Conservation (phyloP, 2,888 invertebrate genomes). For the Drosophila limbata region DNA sequence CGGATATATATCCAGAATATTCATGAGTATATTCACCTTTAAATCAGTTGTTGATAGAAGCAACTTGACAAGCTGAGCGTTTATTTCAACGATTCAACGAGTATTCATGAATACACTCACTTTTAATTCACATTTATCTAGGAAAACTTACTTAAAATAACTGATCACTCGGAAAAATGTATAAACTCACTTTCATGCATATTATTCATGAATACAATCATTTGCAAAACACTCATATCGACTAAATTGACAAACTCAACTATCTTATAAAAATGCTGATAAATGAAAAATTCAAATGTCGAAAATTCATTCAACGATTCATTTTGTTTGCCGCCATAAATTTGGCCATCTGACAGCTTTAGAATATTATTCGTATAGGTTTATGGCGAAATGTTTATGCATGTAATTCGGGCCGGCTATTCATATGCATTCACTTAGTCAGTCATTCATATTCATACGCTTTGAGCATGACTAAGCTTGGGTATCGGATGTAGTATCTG, state of each 20-base stretch:
- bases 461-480: constrained; percentile 51
- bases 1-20: neutral
- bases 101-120: neutral
- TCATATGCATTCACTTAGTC: constrained; percentile 11
- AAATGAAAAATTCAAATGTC: neutral
- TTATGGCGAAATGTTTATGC: constrained; percentile 20
- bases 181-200: constrained; percentile 18
- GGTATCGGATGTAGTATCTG: constrained; percentile 16
- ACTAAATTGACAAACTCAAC: neutral
- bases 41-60: neutral
- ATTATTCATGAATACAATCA: constrained; percentile 13
- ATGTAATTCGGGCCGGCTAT: constrained; percentile 24
- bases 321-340: constrained; percentile 34
- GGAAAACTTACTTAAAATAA: neutral
- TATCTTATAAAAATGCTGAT: neutral
- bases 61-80: neutral
- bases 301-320: constrained; percentile 13
- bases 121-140: neutral
- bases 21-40: constrained; percentile 17
- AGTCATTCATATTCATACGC: constrained; percentile 46
- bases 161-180: neutral
- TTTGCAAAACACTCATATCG: neutral
- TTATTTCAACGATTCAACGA: neutral
- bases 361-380: constrained; percentile 19
- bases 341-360: constrained; percentile 27